These are phyloP conservation scores for Sarcophaga rosellei DNA, from an alignment of 2,888 invertebrate genomes.

Conservation along the genomic window DNA sequence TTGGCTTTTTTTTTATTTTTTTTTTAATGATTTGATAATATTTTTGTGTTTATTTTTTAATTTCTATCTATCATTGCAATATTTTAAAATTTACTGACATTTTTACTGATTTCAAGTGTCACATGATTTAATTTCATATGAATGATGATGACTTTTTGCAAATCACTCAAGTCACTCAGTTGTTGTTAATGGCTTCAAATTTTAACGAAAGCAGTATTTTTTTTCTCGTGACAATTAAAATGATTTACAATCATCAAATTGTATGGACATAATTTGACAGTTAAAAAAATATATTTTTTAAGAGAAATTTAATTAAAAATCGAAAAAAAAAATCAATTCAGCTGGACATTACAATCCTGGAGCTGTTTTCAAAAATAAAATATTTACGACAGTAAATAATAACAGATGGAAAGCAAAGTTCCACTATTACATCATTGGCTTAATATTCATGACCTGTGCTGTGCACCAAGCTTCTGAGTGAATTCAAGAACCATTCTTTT, in stretches of 20 bases:
- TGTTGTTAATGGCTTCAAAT: background rate
- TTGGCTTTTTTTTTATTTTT: background rate
- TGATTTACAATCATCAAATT: slow-evolving; percentile 62
- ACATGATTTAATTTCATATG: slow-evolving; percentile 37
- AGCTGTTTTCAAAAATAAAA: too few species aligned
- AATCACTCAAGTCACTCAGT: background rate
- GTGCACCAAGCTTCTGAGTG: too few species aligned
- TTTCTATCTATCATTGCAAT: background rate
- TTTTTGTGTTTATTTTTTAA: slow-evolving; percentile 22
- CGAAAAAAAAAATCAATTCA: too few species aligned
- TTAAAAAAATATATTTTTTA: too few species aligned
- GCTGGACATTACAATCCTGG: too few species aligned
- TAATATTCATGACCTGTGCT: too few species aligned
- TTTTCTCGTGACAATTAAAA: slow-evolving; percentile 51
- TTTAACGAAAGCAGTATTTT: background rate
- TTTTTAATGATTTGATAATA: slow-evolving; percentile 47
- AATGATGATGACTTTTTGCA: slow-evolving; percentile 25
- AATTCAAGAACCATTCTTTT: too few species aligned
- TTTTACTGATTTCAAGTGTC: slow-evolving; percentile 55
- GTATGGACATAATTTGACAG: slow-evolving; percentile 63
- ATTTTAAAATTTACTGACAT: slow-evolving; percentile 42
- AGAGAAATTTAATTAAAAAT: too few species aligned
- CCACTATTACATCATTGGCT: too few species aligned
- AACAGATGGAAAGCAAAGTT: too few species aligned
- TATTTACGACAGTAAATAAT: too few species aligned